A percentile compares a stretch with the other conserved stretches of the same genome.
Conservation (phyloP, 2,888 invertebrate genomes). For the Brenthis daphne region DNA sequence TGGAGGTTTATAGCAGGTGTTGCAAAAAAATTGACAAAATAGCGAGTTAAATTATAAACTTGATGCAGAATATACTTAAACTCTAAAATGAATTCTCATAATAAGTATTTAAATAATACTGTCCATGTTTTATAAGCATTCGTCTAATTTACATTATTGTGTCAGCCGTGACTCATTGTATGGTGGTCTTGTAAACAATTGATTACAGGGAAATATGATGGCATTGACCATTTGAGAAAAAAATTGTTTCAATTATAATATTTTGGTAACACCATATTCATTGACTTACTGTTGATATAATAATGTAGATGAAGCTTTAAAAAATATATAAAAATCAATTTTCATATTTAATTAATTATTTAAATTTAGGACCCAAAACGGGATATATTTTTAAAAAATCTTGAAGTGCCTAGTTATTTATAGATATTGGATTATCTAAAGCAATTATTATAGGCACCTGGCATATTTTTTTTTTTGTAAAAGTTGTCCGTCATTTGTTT, state of each 20-base stretch:
- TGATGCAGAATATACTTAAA: conserved; percentile 11
- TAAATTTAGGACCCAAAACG: conserved; percentile 3
- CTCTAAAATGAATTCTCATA: background rate
- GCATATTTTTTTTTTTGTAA: conserved; percentile 12
- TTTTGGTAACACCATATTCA: conserved; percentile 1
- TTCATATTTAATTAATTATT: conserved; percentile 11
- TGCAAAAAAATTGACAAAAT: background rate
- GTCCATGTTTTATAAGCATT: background rate
- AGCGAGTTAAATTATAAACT: background rate
- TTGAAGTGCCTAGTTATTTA: conserved; percentile 37
- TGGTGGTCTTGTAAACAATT: conserved; percentile 13
- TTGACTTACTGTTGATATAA: background rate
- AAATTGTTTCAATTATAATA: conserved; percentile 14
- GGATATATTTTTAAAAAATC: conserved; percentile 17
- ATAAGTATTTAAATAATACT: conserved; percentile 1
- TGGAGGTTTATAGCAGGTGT: background rate
- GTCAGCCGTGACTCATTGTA: conserved; percentile 7
- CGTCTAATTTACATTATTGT: background rate
- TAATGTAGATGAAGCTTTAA: conserved; percentile 2
- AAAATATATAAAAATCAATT: conserved; percentile 9
- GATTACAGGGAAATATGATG: conserved; percentile 17
- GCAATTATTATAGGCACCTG: conserved; percentile 14
- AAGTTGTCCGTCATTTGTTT: conserved; percentile 1
- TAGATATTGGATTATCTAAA: conserved; percentile 22
- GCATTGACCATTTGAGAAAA: background rate